Evolutionary conservation across 2,113 vertebrate genomes (phyloP).

Genomic region (Edolisoma coerulescens): DNA sequence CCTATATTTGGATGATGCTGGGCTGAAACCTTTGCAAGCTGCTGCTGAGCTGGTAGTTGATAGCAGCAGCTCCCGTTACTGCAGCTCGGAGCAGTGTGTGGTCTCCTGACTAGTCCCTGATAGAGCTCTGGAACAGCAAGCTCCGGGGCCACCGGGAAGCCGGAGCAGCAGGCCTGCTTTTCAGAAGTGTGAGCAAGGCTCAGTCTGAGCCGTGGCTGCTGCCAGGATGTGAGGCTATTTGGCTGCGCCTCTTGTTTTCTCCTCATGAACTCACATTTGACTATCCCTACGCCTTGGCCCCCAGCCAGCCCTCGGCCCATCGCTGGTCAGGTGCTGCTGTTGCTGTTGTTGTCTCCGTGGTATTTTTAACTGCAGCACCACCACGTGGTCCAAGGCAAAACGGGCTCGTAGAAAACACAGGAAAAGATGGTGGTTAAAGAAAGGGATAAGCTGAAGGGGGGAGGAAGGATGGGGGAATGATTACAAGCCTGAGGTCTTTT

Average conservation of each 20-base stretch:
- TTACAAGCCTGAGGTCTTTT: neutral
- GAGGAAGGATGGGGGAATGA: neutral
- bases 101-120: neutral
- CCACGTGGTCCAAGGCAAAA: conserved; percentile 10
- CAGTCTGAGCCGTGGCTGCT: neutral
- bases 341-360: neutral
- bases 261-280: neutral
- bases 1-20: neutral
- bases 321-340: neutral
- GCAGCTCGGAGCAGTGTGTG: neutral
- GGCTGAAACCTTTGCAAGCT: neutral
- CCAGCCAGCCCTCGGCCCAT: neutral
- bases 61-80: neutral
- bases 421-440: neutral
- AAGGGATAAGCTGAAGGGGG: neutral
- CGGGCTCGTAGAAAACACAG: neutral
- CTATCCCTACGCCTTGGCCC: neutral
- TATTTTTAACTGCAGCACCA: conserved; percentile 52
- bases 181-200: neutral
- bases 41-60: neutral
- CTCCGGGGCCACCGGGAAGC: neutral
- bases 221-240: neutral
- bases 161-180: accelerated
- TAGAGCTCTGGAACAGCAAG: neutral
- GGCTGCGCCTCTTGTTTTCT: neutral